A percentile compares a stretch with the other conserved stretches of the same genome.
phyloP scores from a whole-genome alignment of 1,140 invertebrate genomes.

The Wasmannia auropunctata region DNA sequence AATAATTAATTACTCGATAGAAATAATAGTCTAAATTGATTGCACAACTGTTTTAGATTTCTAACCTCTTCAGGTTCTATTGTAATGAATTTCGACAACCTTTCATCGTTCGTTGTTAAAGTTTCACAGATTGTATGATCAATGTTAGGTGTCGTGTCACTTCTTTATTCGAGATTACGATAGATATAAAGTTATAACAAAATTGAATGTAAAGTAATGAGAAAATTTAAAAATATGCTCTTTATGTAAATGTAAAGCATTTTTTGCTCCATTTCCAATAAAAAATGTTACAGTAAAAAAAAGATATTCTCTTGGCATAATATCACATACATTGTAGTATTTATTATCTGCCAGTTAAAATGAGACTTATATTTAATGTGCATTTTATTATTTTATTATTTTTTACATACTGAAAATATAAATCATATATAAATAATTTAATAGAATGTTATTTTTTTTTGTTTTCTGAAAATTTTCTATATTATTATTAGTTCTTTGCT shows the following conservation, averaged over 20 bases:
- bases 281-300: neutral
- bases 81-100: neutral
- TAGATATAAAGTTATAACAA: neutral
- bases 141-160: neutral
- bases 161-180: neutral
- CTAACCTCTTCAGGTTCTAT: conserved; percentile 16
- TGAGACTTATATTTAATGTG: neutral
- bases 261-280: neutral
- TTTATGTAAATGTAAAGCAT: neutral
- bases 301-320: neutral
- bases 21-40: neutral
- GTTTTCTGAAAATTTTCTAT: neutral
- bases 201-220: neutral
- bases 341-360: neutral
- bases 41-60: neutral
- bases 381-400: neutral
- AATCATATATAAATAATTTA: neutral
- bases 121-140: neutral
- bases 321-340: neutral
- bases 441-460: neutral
- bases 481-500: neutral
- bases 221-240: neutral
- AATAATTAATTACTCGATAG: neutral
- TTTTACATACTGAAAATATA: neutral
- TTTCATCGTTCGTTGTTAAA: neutral